Evolutionary conservation across 1,140 invertebrate species (phyloP).

Genomic region (Caenorhabditis inopinata): DNA sequence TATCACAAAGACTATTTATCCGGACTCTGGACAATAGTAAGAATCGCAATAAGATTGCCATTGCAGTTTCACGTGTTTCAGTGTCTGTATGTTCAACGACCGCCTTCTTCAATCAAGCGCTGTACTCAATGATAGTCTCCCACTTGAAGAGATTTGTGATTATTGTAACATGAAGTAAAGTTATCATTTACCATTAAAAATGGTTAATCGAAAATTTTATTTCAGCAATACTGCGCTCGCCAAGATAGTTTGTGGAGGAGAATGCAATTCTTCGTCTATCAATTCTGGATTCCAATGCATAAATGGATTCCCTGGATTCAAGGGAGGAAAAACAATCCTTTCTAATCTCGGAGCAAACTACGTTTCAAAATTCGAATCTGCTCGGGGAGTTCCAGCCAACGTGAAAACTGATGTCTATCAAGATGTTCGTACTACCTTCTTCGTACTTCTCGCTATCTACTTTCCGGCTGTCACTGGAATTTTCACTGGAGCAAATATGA

Average conservation of each 20-base stretch:
- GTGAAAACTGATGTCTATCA: conserved; percentile 54
- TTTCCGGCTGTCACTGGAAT: conserved; percentile 98
- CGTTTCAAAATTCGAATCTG: conserved; percentile 49
- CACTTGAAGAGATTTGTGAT: conserved; percentile 54
- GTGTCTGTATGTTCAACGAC: conserved; percentile 61
- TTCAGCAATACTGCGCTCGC: conserved; percentile 8
- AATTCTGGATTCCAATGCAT: conserved; percentile 45
- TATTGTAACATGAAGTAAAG: conserved; percentile 55
- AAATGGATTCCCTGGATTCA: conserved; percentile 63
- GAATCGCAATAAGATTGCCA: too few species aligned
- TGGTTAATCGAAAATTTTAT: not conserved
- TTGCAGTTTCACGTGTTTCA: conserved; percentile 46
- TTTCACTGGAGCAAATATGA: conserved; percentile 79
- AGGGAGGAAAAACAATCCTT: conserved; percentile 46
- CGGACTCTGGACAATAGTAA: conserved; percentile 60
- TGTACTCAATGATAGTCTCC: conserved; percentile 44
- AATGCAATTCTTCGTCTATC: not conserved
- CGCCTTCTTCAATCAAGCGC: conserved; percentile 60
- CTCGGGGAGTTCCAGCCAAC: conserved; percentile 44
- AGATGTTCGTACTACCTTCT: conserved; percentile 91
- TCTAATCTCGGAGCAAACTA: conserved; percentile 56
- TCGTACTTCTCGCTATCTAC: conserved; percentile 95
- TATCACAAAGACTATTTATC: conserved; percentile 61
- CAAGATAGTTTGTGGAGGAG: not conserved
- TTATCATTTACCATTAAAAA: not conserved